These are phyloP conservation scores for Chloroceryle aenea DNA, from an alignment of 2,113 vertebrate species.

Conservation along the genomic window DNA sequence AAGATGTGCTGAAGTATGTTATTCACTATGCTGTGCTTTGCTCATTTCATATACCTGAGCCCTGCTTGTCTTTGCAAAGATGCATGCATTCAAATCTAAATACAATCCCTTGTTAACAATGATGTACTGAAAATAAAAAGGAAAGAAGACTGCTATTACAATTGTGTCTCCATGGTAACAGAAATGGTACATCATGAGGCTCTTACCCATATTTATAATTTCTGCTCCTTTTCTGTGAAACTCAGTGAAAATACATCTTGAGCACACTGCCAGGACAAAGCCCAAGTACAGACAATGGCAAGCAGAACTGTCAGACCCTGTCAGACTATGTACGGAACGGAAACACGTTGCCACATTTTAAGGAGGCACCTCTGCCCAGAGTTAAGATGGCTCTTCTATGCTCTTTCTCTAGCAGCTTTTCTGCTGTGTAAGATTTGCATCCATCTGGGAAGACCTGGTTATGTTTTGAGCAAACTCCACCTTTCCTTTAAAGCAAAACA, in stretches of 20 bases:
- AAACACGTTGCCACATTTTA: background rate
- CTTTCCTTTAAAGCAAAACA: background rate
- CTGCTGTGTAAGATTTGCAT: background rate
- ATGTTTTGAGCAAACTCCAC: background rate
- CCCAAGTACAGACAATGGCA: background rate
- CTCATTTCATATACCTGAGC: background rate
- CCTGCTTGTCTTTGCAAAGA: background rate
- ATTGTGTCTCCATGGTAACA: conserved; percentile 38
- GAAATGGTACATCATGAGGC: background rate
- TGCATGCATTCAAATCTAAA: background rate
- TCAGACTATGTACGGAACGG: background rate
- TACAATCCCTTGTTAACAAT: conserved; percentile 10
- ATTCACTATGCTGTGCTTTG: background rate
- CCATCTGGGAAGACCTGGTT: background rate
- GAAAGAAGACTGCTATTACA: background rate
- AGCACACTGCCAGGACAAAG: background rate
- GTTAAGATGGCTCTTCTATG: background rate
- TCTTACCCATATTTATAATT: background rate
- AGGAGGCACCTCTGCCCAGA: background rate
- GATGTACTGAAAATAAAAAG: background rate
- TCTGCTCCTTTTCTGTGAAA: background rate
- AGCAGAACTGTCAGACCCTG: background rate
- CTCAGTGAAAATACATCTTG: background rate
- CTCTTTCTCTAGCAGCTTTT: background rate
- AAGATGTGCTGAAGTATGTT: background rate